phyloP scores from a whole-genome alignment of 2,113 vertebrate genomes.

The Muntiacus muntjak region DNA sequence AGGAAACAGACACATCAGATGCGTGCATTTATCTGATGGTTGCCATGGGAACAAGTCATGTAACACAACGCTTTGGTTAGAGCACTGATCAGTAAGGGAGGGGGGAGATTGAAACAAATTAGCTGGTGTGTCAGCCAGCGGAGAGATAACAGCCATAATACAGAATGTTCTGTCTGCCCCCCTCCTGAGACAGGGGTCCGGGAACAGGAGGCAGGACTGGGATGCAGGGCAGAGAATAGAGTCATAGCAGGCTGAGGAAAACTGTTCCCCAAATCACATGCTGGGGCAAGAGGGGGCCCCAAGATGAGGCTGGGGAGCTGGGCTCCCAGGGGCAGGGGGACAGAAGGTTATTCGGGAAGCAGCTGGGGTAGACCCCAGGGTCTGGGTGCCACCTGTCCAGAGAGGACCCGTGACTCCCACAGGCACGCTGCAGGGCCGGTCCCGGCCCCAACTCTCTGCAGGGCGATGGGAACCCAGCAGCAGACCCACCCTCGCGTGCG shows the following conservation, averaged over 20 bases:
- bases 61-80: slow-evolving; percentile 50
- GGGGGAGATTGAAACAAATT: slow-evolving; percentile 56
- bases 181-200: not conserved
- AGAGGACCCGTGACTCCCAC: not conserved
- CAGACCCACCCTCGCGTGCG: rapidly evolving
- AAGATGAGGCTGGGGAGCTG: not conserved
- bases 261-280: not conserved
- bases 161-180: not conserved
- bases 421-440: not conserved
- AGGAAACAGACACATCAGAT: slow-evolving; percentile 47
- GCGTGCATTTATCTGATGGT: slow-evolving; percentile 65
- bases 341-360: not conserved
- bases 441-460: not conserved
- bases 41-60: slow-evolving; percentile 72
- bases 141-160: not conserved
- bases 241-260: not conserved
- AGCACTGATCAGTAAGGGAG: slow-evolving; percentile 66
- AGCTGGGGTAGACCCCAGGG: not conserved
- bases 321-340: too few relatives aligned
- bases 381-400: not conserved
- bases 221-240: not conserved
- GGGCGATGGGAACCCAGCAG: not conserved
- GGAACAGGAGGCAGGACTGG: not conserved
- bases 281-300: not conserved
- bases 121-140: slow-evolving; percentile 47